These are phyloP conservation scores for Trimorus sp. DNA, from an alignment of 2,888 invertebrate species.

Conservation along the genomic window DNA sequence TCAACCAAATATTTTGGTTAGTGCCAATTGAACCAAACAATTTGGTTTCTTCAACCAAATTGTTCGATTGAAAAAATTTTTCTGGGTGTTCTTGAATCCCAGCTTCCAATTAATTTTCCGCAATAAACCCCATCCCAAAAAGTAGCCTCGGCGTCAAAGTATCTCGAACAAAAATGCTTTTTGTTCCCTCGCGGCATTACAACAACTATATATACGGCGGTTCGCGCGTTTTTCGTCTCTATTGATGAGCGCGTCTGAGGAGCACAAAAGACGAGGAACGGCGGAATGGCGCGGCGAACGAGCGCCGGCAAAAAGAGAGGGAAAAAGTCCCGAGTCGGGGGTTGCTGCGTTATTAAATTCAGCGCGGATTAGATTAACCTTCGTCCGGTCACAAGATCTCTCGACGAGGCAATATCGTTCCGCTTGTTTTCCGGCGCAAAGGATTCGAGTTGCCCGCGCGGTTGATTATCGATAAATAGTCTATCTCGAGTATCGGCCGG, in stretches of 20 bases:
- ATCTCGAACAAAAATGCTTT: too few species aligned
- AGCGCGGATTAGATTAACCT: conserved; percentile 66
- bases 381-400: conserved; percentile 65
- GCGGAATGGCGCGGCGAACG: conserved; percentile 29
- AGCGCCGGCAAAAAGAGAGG: conserved; percentile 27
- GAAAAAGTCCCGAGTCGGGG: conserved; percentile 48
- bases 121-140: too few species aligned
- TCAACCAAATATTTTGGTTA: too few species aligned
- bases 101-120: too few species aligned
- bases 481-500: conserved; percentile 49
- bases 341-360: conserved; percentile 64
- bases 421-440: conserved; percentile 63
- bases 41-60: too few species aligned
- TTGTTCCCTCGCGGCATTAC: too few species aligned
- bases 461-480: conserved; percentile 62
- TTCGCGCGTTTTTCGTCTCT: conserved; percentile 4
- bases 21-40: too few species aligned
- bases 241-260: conserved; percentile 49
- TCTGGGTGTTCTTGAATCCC: too few species aligned
- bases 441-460: conserved; percentile 51
- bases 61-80: too few species aligned
- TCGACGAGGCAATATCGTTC: conserved; percentile 64
- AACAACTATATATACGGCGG: too few species aligned
- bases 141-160: too few species aligned
- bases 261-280: conserved; percentile 42